Conservation (phyloP, 2,113 vertebrate genomes). For the Lipophrys pholis region DNA sequence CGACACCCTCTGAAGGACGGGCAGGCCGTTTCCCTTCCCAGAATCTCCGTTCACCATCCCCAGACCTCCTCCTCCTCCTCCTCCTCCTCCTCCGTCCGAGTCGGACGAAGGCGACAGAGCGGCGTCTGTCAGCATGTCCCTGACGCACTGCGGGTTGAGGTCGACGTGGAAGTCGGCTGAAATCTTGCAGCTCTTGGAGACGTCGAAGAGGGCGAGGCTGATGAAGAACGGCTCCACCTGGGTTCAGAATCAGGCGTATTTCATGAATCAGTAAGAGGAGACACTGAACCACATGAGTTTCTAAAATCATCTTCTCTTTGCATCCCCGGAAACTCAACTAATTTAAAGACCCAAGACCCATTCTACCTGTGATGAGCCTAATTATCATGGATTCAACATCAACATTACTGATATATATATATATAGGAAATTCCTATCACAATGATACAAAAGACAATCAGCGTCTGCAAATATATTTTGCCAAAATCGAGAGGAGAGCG, state of each 20-base stretch:
- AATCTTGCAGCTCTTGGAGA: constrained; percentile 94
- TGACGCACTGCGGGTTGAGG: constrained; percentile 88
- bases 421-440: too few relatives aligned
- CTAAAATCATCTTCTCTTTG: too few relatives aligned
- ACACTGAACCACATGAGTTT: too few relatives aligned
- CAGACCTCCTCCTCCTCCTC: constrained; percentile 34
- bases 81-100: constrained; percentile 34
- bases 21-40: constrained; percentile 61
- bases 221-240: constrained; percentile 98
- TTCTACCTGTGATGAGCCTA: too few relatives aligned
- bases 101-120: constrained; percentile 60
- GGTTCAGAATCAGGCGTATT: too few relatives aligned
- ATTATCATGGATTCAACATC: too few relatives aligned
- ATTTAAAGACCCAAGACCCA: too few relatives aligned
- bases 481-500: neutral
- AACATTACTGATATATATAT: too few relatives aligned
- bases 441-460: too few relatives aligned
- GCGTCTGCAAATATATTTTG: too few relatives aligned
- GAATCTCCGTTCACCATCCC: constrained; percentile 63
- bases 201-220: constrained; percentile 92
- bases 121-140: constrained; percentile 88
- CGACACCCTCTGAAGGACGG: constrained; percentile 83
- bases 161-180: constrained; percentile 97
- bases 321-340: too few relatives aligned
- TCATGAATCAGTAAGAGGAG: constrained; percentile 37